Evolutionary conservation across 1,140 invertebrate species (phyloP), one percentile per base, ranked within the genome.

Genomic region (Acromyrmex heyeri): DNA sequence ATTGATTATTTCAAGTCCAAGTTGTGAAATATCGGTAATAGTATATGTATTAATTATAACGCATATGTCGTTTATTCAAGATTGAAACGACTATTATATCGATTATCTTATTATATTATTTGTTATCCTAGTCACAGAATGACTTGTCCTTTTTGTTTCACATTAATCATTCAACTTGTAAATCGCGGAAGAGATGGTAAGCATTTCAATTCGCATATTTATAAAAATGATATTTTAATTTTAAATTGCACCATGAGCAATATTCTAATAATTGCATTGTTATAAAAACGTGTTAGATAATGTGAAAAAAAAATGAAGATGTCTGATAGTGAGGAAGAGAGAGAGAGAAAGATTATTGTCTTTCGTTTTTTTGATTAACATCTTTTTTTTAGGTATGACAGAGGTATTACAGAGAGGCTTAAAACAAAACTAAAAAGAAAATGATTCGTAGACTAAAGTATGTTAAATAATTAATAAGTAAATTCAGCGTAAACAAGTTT

Each of bases 221-320:
- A 75, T 16, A 44, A 44, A 76, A 61, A 75, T 75, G 27, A 34
- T 10, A 76, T 76, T 76, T 76, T 24, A 61, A 76, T 76, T 76
- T 76, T 10, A 44, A 61, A 76, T 24, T 76, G 8, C 21, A 38
- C 2, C 16, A 7, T 10, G 55, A 38, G 24, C 30, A 18, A 24
- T 6, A 44, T 44, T 34, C n/a, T 3, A 38, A 76, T 38, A 24
- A 38, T 34, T 38, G n/a, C 55, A 44, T 2, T 55, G 5, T 59
- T 61, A 44, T 24, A 61, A 61, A 76, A 38, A 44, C 34, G 21
- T 4, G 21, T 72, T 72, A 27, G 44, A 72, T 76, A 59, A 57
- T 18, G 24, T 27, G 2, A 24, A 27, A 76, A 24, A 24, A 76
- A 76, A 24, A 8, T 3, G 21, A 16, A 24, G 21, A 24, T 24